A percentile compares a stretch with the other conserved stretches of the same genome.
Conservation (phyloP, 2,888 invertebrate species). For the Andrena bucephala region DNA sequence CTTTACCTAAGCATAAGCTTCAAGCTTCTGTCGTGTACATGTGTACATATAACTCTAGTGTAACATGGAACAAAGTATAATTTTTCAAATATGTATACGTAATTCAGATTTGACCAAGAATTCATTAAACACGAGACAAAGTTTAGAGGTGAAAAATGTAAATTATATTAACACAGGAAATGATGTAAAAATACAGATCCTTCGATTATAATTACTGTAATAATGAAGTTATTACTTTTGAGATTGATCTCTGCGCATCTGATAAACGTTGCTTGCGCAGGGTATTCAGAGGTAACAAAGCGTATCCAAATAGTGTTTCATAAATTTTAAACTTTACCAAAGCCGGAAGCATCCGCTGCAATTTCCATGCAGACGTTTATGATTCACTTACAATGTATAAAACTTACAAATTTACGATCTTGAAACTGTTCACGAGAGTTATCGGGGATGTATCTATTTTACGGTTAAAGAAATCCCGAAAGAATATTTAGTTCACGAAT, state of each 20-base stretch:
- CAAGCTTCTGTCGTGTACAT: too few species aligned
- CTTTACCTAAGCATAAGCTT: too few species aligned
- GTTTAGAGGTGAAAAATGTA: neutral
- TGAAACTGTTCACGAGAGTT: neutral
- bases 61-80: too few species aligned
- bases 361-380: neutral
- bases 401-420: neutral
- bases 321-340: slow-evolving; percentile 38
- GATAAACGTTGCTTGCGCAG: neutral
- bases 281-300: slow-evolving; percentile 22
- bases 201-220: slow-evolving; percentile 3
- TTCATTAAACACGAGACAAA: too few species aligned
- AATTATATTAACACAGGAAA: slow-evolving; percentile 1
- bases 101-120: neutral
- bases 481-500: neutral
- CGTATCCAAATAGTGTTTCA: slow-evolving; percentile 25
- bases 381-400: neutral
- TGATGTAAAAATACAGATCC: neutral
- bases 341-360: slow-evolving; percentile 20
- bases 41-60: too few species aligned
- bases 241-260: slow-evolving; percentile 10
- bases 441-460: neutral
- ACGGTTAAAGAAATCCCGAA: neutral
- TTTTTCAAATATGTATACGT: neutral
- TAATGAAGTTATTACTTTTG: slow-evolving; percentile 28